Conservation (phyloP, 2,888 invertebrate species). For the Hedychridium roseum region DNA sequence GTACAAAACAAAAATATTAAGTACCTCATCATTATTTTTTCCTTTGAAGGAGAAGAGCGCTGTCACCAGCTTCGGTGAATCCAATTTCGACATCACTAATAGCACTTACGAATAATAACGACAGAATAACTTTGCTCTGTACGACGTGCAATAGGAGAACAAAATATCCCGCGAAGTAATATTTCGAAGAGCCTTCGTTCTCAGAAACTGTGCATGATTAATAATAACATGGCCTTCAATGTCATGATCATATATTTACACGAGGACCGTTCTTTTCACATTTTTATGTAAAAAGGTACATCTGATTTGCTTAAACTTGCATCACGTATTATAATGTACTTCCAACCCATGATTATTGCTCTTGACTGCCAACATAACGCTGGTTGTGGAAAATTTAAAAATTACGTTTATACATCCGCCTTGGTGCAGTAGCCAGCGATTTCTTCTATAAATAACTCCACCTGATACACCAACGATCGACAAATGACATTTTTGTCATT, state of each 20-base stretch:
- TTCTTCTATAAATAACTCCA: conserved; percentile 15
- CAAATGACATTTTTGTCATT: too few relatives aligned
- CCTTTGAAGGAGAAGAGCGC: conserved; percentile 95
- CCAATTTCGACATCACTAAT: conserved; percentile 50
- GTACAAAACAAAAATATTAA: conserved; percentile 27
- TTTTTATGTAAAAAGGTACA: not conserved
- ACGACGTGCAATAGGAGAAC: too few relatives aligned
- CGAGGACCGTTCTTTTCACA: too few relatives aligned
- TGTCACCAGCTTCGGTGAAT: conserved; percentile 72
- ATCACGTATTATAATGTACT: not conserved
- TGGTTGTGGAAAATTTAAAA: conserved; percentile 6
- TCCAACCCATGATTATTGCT: not conserved
- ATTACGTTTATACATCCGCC: conserved; percentile 13
- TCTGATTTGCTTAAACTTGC: not conserved
- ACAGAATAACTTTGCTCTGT: not conserved
- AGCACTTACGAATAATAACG: not conserved
- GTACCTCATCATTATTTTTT: conserved; percentile 95
- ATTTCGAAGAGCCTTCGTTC: too few relatives aligned
- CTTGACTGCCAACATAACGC: not conserved
- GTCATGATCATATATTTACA: not conserved
- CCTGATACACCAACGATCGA: conserved; percentile 7
- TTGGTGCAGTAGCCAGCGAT: conserved; percentile 2
- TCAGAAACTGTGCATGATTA: not conserved
- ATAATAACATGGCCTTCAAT: not conserved
- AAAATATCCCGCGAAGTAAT: too few relatives aligned